These are phyloP conservation scores for Hippocampus mohnikei DNA, from an alignment of 2,113 vertebrate genomes.

Conservation along the genomic window DNA sequence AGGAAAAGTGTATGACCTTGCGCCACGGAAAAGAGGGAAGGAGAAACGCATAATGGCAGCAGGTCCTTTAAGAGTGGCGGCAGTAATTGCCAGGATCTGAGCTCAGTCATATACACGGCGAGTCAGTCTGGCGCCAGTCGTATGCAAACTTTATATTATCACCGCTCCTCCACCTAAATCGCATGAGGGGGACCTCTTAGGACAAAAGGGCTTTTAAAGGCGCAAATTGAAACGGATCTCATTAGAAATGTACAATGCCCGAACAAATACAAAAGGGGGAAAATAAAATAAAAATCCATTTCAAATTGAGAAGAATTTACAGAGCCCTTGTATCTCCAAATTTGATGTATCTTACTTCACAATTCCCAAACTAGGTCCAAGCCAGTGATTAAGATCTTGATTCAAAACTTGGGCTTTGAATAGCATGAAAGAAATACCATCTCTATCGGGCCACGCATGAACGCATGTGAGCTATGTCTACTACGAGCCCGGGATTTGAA, in stretches of 20 bases:
- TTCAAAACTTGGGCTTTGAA: constrained; percentile 56
- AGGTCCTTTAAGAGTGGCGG: constrained; percentile 89
- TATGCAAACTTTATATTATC: constrained; percentile 95
- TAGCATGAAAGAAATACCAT: constrained; percentile 73
- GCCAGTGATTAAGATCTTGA: constrained; percentile 44
- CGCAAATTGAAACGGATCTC: constrained; percentile 87
- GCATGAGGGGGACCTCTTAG: constrained; percentile 79
- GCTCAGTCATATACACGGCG: constrained; percentile 86
- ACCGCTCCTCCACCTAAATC: constrained; percentile 91
- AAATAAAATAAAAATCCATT: too few relatives aligned
- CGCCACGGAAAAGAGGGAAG: constrained; percentile 57
- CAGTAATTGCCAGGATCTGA: constrained; percentile 91
- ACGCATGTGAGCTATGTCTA: constrained; percentile 76
- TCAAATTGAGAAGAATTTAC: constrained; percentile 7
- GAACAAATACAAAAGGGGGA: constrained; percentile 63
- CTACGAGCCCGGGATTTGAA: constrained; percentile 61
- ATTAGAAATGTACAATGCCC: constrained; percentile 80
- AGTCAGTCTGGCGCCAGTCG: constrained; percentile 95
- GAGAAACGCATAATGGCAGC: constrained; percentile 66
- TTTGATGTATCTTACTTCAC: constrained; percentile 7
- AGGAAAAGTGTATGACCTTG: constrained; percentile 66
- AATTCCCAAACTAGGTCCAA: constrained; percentile 36
- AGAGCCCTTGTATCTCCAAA: constrained; percentile 4
- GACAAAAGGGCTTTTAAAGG: constrained; percentile 79
- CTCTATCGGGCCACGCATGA: constrained; percentile 76